A percentile compares a stretch with the other conserved stretches of the same genome.
Conservation (phyloP, 2,797 vertebrate genomes). For the Enteromius argenteus region DNA sequence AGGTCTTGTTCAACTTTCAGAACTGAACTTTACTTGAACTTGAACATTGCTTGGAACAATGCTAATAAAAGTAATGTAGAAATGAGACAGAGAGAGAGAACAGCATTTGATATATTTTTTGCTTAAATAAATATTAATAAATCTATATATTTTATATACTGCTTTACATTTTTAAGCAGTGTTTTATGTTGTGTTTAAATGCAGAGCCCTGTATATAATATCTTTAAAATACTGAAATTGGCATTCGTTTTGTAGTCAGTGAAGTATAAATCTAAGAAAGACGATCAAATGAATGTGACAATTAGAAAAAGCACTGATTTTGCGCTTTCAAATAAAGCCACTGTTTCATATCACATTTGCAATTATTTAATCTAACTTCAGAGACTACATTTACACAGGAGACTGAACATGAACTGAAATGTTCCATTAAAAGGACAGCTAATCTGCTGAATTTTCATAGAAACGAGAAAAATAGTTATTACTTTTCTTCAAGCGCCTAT, state of each 20-base stretch:
- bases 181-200: neutral
- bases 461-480: constrained; percentile 58
- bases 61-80: neutral
- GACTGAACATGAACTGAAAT: constrained; percentile 43
- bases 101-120: neutral
- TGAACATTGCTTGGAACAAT: neutral
- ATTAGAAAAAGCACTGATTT: constrained; percentile 39
- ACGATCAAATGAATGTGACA: constrained; percentile 40
- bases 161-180: neutral
- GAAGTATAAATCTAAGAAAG: constrained; percentile 24
- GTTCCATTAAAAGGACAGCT: constrained; percentile 39
- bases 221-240: constrained; percentile 3
- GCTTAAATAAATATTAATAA: neutral
- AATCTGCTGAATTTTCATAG: constrained; percentile 53
- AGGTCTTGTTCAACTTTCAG: neutral
- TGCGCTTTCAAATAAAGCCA: constrained; percentile 28
- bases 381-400: constrained; percentile 45
- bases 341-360: constrained; percentile 45
- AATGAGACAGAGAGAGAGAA: neutral
- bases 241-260: neutral
- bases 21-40: neutral
- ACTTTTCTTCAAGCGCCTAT: constrained; percentile 54
- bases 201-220: neutral
- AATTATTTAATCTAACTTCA: constrained; percentile 54
- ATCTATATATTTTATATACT: neutral